Conservation (phyloP, 1,140 invertebrate species). For the Eriosoma lanigerum region DNA sequence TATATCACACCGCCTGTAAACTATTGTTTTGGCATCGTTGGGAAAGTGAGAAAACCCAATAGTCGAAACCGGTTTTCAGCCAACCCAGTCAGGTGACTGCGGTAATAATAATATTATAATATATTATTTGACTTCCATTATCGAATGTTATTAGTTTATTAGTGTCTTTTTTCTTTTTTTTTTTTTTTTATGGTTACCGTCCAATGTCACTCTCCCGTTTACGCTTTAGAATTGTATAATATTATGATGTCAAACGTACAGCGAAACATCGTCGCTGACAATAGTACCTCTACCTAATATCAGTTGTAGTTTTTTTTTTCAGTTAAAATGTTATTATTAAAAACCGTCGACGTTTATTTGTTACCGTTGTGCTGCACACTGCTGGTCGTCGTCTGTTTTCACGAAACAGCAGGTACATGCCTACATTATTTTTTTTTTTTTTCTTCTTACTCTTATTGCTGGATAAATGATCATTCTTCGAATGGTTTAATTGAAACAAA, state of each 20-base stretch:
- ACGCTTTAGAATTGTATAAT: not conserved
- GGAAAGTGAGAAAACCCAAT: not conserved
- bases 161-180: no score
- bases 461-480: not conserved
- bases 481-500: no score
- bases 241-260: not conserved
- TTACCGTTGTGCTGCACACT: not conserved
- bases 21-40: not conserved
- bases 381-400: not conserved
- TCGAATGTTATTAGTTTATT: not conserved
- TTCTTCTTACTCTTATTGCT: no score
- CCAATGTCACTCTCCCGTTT: not conserved
- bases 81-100: not conserved
- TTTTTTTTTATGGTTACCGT: no score
- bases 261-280: not conserved
- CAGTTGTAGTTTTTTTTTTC: no score
- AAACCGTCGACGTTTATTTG: not conserved
- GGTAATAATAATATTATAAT: constrained; percentile 8
- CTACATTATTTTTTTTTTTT: not conserved
- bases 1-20: no score
- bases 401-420: not conserved
- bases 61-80: not conserved
- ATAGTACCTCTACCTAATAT: not conserved
- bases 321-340: not conserved
- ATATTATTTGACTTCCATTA: not conserved